A percentile compares a stretch with the other conserved stretches of the same genome.
Conservation (phyloP, 2,797 vertebrate species). For the Australoheros facetus region DNA sequence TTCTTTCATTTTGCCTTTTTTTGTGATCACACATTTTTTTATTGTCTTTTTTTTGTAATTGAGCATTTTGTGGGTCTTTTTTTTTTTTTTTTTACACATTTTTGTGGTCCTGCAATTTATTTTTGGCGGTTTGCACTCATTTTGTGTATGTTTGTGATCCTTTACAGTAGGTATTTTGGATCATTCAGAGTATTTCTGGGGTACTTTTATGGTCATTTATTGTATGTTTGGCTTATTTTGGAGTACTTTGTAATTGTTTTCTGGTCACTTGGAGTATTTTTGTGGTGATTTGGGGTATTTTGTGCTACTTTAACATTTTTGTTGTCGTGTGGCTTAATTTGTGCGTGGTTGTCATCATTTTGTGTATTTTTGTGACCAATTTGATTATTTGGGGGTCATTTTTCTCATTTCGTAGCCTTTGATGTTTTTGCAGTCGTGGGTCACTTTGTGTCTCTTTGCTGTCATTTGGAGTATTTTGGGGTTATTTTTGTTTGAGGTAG, state of each 20-base stretch:
- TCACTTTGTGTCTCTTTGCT: no score
- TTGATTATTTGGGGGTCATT: no score
- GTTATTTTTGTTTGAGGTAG: no score
- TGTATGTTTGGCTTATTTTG: no score
- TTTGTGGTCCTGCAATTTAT: background rate
- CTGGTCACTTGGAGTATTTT: no score
- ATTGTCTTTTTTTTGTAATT: accelerated
- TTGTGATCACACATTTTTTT: background rate
- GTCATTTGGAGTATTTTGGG: background rate
- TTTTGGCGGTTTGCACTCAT: background rate
- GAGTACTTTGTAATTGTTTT: no score
- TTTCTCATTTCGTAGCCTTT: no score
- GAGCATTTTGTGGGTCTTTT: no score
- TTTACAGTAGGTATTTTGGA: background rate
- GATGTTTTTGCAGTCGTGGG: no score
- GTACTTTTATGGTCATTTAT: no score
- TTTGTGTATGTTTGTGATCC: no score
- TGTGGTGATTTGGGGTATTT: background rate
- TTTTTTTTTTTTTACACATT: background rate
- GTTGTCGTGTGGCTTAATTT: background rate
- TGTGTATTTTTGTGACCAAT: background rate
- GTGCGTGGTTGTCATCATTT: accelerated
- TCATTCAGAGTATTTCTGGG: accelerated
- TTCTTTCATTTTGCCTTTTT: background rate
- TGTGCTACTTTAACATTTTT: background rate